Evolutionary conservation across 2,113 vertebrate species (phyloP).

Genomic region (Sylvilagus bachmani): DNA sequence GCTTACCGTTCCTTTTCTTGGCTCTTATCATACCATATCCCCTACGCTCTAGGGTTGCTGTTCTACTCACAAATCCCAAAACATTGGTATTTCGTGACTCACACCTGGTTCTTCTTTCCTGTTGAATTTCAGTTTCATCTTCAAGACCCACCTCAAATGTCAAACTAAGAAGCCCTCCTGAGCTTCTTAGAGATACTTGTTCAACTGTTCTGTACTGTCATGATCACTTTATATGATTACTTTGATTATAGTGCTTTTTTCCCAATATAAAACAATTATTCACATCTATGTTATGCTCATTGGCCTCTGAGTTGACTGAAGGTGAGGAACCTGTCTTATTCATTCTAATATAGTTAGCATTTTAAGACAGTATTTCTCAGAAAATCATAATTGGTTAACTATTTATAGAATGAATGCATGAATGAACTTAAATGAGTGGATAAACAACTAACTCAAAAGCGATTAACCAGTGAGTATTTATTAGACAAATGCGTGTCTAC

Average conservation of each 20-base stretch:
- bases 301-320: background rate
- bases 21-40: background rate
- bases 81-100: background rate
- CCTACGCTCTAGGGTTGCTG: background rate
- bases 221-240: background rate
- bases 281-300: background rate
- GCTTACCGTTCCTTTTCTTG: background rate
- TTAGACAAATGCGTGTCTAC: background rate
- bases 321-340: background rate
- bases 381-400: background rate
- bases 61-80: background rate
- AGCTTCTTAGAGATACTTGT: background rate
- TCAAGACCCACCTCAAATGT: background rate
- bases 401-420: background rate
- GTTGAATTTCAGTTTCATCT: background rate
- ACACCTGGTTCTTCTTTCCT: background rate
- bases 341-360: background rate
- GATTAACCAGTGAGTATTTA: conserved; percentile 21
- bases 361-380: background rate
- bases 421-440: background rate
- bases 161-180: background rate
- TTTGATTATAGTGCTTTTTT: background rate
- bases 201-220: background rate
- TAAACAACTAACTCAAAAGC: background rate
- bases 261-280: background rate